A percentile compares a stretch with the other conserved stretches of the same genome.
phyloP scores from a whole-genome alignment of 2,888 invertebrate species.

The Scaptodrosophila latifasciaeformis region DNA sequence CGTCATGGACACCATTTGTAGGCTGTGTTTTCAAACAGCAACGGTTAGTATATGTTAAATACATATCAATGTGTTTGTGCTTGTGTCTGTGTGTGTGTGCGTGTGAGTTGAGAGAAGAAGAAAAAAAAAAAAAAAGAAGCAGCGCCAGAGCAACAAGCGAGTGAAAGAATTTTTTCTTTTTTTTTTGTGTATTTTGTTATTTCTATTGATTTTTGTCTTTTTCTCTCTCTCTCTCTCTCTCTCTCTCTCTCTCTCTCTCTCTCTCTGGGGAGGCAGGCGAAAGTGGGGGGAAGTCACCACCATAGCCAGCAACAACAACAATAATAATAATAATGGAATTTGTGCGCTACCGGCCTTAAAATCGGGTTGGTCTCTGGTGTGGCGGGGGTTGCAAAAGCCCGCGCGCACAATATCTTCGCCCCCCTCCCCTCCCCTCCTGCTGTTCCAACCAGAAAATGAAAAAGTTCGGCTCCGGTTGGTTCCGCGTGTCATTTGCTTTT shows the following conservation, averaged over 20 bases:
- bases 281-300: not conserved
- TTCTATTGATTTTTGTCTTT: slow-evolving; percentile 72
- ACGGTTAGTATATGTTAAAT: slow-evolving; percentile 47
- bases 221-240: too few species aligned
- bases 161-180: slow-evolving; percentile 13
- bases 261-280: slow-evolving; percentile 22
- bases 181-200: slow-evolving; percentile 67
- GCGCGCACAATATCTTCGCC: too few species aligned
- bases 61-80: not conserved
- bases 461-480: slow-evolving; percentile 40
- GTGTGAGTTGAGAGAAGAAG: slow-evolving; percentile 8
- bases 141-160: slow-evolving; percentile 14
- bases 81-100: slow-evolving; percentile 5
- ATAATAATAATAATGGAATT: slow-evolving; percentile 50
- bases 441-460: slow-evolving; percentile 27
- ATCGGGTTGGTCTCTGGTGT: not conserved
- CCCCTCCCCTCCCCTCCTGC: slow-evolving; percentile 15
- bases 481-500: not conserved
- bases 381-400: not conserved
- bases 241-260: too few species aligned
- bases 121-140: not conserved
- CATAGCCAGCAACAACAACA: not conserved
- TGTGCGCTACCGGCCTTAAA: slow-evolving; percentile 48
- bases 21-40: slow-evolving; percentile 75
- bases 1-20: slow-evolving; percentile 75